Percentiles rank a stretch among this genome's conserved stretches.
Evolutionary conservation across 1,140 invertebrate genomes (phyloP).

Genomic region (Maconellicoccus hirsutus): DNA sequence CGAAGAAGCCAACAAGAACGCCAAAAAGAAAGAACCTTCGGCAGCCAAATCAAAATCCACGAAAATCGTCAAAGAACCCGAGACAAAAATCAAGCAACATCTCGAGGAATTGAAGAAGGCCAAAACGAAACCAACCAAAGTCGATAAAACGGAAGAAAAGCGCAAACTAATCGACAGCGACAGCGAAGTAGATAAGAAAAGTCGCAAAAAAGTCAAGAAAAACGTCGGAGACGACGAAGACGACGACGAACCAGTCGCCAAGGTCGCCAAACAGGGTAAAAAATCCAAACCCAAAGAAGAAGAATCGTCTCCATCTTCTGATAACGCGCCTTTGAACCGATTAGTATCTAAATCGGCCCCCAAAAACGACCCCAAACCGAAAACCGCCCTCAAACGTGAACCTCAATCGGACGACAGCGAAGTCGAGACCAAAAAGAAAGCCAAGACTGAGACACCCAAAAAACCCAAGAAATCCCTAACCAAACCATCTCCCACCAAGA

Average conservation of each 20-base stretch:
- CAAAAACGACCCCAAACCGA: not conserved
- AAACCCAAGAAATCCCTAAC: slow-evolving; percentile 5
- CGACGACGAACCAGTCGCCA: not conserved
- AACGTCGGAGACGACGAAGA: not conserved
- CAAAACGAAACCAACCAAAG: not conserved
- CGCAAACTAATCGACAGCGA: not conserved
- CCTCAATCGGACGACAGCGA: not conserved
- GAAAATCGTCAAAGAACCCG: slow-evolving; percentile 16
- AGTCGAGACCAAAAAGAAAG: not conserved
- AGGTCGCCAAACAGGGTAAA: not conserved
- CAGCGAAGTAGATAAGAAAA: not conserved
- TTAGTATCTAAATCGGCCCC: not conserved
- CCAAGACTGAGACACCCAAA: slow-evolving; percentile 8
- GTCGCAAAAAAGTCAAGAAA: not conserved
- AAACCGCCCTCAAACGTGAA: slow-evolving; percentile 2
- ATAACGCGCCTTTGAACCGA: not conserved
- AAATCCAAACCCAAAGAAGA: not conserved
- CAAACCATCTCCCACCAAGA: not conserved
- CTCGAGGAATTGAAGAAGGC: not conserved
- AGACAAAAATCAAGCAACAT: slow-evolving; percentile 20
- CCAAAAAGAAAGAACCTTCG: slow-evolving; percentile 18
- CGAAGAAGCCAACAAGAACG: slow-evolving; percentile 13
- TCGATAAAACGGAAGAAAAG: not conserved
- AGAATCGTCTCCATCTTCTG: not conserved
- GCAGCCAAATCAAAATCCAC: not conserved